A percentile compares a stretch with the other conserved stretches of the same genome.
Evolutionary conservation across 2,113 vertebrate species (phyloP).

Genomic region (Silurus meridionalis): DNA sequence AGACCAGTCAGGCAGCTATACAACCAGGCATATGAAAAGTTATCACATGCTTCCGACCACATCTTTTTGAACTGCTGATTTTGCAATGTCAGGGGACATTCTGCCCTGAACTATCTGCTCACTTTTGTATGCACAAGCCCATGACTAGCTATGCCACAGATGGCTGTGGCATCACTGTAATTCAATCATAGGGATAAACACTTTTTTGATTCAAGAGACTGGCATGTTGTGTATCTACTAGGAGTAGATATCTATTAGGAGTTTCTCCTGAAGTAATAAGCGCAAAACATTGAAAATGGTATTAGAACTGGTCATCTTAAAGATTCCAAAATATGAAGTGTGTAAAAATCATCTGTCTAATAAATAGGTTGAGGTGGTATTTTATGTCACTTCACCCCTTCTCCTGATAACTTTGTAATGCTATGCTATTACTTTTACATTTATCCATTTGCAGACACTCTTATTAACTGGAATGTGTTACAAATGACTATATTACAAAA

Average conservation of each 20-base stretch:
- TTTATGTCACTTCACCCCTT: not conserved
- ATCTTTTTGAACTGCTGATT: not conserved
- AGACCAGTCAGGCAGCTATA: not conserved
- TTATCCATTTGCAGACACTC: not conserved
- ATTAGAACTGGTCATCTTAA: not conserved
- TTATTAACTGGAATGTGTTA: not conserved
- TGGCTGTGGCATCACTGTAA: not conserved
- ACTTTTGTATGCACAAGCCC: not conserved
- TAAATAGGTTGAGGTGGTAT: not conserved
- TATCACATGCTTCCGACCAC: not conserved
- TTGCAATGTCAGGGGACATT: not conserved
- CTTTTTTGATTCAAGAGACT: not conserved
- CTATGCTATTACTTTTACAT: not conserved
- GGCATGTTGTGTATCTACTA: not conserved
- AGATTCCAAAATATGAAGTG: not conserved
- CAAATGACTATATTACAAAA: not conserved
- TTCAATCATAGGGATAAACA: not conserved
- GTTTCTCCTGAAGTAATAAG: not conserved
- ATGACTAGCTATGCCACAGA: not conserved
- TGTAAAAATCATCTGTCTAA: not conserved
- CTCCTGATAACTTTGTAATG: not conserved
- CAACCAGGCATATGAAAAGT: not conserved
- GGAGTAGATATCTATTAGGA: no score
- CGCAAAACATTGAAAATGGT: not conserved
- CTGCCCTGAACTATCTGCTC: no score